Conservation (phyloP, 2,888 invertebrate genomes). For the Drosophila monieri region DNA sequence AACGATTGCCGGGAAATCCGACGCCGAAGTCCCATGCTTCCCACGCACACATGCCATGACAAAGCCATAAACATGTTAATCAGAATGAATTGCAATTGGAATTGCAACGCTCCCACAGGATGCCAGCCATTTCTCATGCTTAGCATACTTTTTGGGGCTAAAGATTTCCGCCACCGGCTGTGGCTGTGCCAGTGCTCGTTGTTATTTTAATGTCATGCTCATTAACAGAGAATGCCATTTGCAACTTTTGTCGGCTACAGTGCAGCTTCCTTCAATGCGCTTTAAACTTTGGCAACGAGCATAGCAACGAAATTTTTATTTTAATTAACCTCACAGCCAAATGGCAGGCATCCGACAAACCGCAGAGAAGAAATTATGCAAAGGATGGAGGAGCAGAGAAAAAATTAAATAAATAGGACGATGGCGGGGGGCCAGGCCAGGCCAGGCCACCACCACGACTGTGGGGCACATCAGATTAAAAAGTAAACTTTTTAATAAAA, state of each 20-base stretch:
- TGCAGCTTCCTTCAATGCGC: conserved; percentile 20
- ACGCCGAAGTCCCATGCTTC: conserved; percentile 33
- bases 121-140: conserved; percentile 20
- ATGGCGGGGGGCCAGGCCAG: background rate
- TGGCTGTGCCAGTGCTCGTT: background rate
- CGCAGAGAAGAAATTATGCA: conserved; percentile 41
- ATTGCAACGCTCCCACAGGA: conserved; percentile 47
- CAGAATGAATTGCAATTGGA: conserved; percentile 73
- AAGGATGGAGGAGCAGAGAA: conserved; percentile 20
- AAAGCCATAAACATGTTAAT: conserved; percentile 69
- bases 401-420: conserved; percentile 36
- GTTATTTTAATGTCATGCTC: conserved; percentile 12
- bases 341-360: conserved; percentile 24
- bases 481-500: conserved; percentile 70
- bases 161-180: conserved; percentile 1
- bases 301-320: conserved; percentile 48
- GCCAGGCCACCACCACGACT: too few relatives aligned
- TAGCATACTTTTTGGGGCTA: conserved; percentile 24
- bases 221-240: conserved; percentile 25
- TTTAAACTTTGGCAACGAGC: conserved; percentile 12
- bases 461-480: conserved; percentile 66
- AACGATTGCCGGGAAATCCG: conserved; percentile 68
- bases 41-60: conserved; percentile 38
- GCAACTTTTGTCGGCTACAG: conserved; percentile 21
- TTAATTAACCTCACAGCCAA: conserved; percentile 65